Conservation (phyloP, 2,113 vertebrate genomes). For the Nyctereutes procyonoides region DNA sequence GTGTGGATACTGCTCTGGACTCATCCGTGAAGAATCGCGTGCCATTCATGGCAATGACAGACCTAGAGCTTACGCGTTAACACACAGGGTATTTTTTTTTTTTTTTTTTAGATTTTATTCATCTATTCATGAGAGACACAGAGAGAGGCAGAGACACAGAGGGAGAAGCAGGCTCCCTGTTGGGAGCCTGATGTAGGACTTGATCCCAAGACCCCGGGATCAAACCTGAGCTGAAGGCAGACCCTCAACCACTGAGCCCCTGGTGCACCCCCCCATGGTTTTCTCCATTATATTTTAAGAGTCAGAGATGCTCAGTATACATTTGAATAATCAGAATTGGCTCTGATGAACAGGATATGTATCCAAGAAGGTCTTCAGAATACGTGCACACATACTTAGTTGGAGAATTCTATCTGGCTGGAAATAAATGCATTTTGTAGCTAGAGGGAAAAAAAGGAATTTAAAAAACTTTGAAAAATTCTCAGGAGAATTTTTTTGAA, state of each 20-base stretch:
- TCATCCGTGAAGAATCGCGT: not conserved
- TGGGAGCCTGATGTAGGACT: no score
- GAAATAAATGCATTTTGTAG: constrained; percentile 78
- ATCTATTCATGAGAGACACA: no score
- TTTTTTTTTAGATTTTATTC: no score
- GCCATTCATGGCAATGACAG: not conserved
- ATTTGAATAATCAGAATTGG: constrained; percentile 48
- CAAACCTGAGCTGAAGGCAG: no score
- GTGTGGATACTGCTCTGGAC: not conserved
- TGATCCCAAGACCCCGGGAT: no score
- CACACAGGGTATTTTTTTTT: no score
- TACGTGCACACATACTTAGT: not conserved
- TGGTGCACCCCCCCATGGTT: no score
- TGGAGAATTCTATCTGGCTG: constrained; percentile 58
- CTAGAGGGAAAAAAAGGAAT: constrained; percentile 14
- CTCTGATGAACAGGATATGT: not conserved
- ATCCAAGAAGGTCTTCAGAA: not conserved
- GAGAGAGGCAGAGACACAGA: no score
- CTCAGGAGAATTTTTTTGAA: not conserved
- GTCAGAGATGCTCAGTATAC: constrained; percentile 8
- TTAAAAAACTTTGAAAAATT: not conserved
- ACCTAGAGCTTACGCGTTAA: not conserved
- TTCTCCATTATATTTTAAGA: constrained; percentile 68
- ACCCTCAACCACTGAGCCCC: no score
- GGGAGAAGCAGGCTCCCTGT: no score